Evolutionary conservation across 2,113 vertebrate genomes (phyloP).

Genomic region (Alligator mississippiensis): DNA sequence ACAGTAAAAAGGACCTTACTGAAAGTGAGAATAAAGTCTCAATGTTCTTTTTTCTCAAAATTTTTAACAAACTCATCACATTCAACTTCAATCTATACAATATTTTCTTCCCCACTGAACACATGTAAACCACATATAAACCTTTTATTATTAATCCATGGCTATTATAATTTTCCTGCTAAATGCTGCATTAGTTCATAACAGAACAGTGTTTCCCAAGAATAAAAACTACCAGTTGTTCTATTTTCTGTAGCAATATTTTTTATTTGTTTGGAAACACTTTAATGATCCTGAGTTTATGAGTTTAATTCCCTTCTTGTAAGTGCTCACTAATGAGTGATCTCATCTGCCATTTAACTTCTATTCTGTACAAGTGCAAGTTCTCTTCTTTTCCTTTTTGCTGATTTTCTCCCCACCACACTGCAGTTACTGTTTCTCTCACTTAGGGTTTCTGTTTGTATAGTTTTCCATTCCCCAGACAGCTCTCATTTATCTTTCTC

Average conservation of each 20-base stretch:
- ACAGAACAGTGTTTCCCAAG: rapidly evolving
- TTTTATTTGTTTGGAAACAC: neutral
- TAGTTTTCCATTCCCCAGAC: neutral
- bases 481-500: neutral
- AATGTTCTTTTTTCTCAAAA: neutral
- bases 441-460: neutral
- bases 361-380: neutral
- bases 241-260: rapidly evolving
- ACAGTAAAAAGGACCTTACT: neutral
- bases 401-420: neutral
- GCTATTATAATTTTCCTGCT: neutral
- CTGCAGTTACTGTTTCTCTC: neutral
- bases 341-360: neutral
- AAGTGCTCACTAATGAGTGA: neutral
- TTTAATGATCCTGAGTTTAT: neutral
- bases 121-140: neutral
- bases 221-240: neutral
- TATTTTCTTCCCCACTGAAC: neutral
- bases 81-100: neutral
- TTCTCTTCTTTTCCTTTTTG: neutral
- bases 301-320: neutral
- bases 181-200: rapidly evolving
- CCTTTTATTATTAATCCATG: neutral
- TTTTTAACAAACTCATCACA: rapidly evolving
- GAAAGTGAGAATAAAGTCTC: neutral